Evolutionary conservation across 2,797 vertebrate genomes (phyloP).

Genomic region (Thamnophis elegans): DNA sequence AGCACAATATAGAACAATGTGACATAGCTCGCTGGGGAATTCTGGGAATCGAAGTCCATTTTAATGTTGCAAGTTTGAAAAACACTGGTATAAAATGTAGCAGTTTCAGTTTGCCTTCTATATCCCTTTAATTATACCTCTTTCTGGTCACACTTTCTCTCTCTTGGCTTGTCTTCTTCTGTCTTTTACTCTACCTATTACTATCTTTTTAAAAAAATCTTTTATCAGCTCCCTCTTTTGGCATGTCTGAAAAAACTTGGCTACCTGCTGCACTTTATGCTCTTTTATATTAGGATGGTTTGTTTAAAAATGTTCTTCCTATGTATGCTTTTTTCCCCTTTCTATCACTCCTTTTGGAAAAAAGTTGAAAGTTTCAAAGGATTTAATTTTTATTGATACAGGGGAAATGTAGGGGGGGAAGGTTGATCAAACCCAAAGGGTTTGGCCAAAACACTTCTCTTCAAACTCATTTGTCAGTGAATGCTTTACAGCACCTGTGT

Average conservation of each 20-base stretch:
- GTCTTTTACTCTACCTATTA: not conserved
- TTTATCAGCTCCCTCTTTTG: constrained; percentile 71
- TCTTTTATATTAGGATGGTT: constrained; percentile 59
- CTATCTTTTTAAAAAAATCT: constrained; percentile 45
- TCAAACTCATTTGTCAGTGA: constrained; percentile 71
- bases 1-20: not conserved
- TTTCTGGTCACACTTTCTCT: not conserved
- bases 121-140: not conserved
- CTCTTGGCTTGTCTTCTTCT: not conserved
- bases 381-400: constrained; percentile 80
- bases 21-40: not conserved
- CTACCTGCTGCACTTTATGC: constrained; percentile 57
- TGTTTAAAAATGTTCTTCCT: constrained; percentile 65
- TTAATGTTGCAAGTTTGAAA: not conserved
- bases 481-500: constrained; percentile 71
- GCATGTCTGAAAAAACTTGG: constrained; percentile 60
- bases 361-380: constrained; percentile 78
- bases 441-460: constrained; percentile 68
- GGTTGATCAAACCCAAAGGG: constrained; percentile 72
- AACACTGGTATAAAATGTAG: not conserved
- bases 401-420: constrained; percentile 70
- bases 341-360: constrained; percentile 71
- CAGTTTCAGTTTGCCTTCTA: not conserved
- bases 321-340: constrained; percentile 72
- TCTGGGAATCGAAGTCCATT: not conserved